phyloP scores from a whole-genome alignment of 2,888 invertebrate genomes.

The Apomyelois bistriatella region DNA sequence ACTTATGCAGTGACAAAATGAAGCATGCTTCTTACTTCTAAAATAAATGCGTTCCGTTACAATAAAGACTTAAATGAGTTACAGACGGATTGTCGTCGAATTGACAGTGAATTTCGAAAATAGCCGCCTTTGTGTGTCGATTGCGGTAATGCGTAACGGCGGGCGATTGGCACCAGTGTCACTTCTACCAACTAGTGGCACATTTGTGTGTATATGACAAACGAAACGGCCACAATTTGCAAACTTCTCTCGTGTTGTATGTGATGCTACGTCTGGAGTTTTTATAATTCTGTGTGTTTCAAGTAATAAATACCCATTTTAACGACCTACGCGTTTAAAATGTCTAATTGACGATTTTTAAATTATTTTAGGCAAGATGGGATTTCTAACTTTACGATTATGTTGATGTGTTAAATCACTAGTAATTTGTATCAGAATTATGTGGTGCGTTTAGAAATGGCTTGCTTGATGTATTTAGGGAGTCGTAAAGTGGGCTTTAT shows the following conservation, averaged over 20 bases:
- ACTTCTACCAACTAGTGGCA: too few species aligned
- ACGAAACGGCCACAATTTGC: too few species aligned
- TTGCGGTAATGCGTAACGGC: too few species aligned
- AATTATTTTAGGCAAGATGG: slow-evolving; percentile 1
- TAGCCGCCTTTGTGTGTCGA: too few species aligned
- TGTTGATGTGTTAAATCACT: not conserved
- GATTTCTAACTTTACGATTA: slow-evolving; percentile 5
- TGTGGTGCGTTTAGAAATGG: not conserved
- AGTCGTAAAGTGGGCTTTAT: not conserved
- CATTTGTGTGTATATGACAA: too few species aligned
- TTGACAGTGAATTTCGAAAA: too few species aligned
- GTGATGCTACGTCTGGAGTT: too few species aligned
- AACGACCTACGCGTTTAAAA: slow-evolving; percentile 2
- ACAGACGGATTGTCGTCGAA: too few species aligned
- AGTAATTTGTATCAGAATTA: not conserved
- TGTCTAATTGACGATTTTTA: slow-evolving; percentile 8
- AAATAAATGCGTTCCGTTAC: slow-evolving; percentile 3
- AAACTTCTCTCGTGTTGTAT: too few species aligned
- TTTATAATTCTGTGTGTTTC: too few species aligned
- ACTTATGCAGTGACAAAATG: slow-evolving; percentile 4
- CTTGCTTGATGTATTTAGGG: not conserved
- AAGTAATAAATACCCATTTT: slow-evolving; percentile 6
- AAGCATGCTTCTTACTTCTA: not conserved
- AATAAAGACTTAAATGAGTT: too few species aligned
- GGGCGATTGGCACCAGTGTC: too few species aligned